Base-by-base conservation (phyloP, 2,888 invertebrate genomes). In the Tenthredo scrophulariae region DNA sequence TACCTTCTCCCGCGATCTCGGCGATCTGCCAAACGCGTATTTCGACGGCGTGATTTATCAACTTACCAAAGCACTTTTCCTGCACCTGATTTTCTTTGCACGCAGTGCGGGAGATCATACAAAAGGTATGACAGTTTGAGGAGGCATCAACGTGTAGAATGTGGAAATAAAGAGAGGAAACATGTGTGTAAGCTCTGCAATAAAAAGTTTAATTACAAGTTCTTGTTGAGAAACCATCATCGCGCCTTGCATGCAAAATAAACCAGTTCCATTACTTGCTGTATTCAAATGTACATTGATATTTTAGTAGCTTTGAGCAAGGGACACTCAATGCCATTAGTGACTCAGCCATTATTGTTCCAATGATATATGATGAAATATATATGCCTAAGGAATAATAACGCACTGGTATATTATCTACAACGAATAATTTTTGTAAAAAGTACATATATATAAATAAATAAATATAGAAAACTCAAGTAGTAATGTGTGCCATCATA, bases 71-170 rank as follows among this genome's bases (percentile, higher is more conserved):
- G 13, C 50, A 18, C 46, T 29, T 40, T 33, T 18, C 29, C 75
- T 0, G 3, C 9, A 1, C 18, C 75, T 37, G 82, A 83, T 29
- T 83, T 83, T 83, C n/a, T 67, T 26, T 94, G 94, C 87, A 89
- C 90, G 1, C 92, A 91, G 74, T 94, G 94, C 85, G 93, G 93
- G 13, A 93, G 93, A 75, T 91, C 91, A 0, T 94, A 94, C 89
- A 92, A 93, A 75, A 92, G 92, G 89, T 92, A 93, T 88, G 91
- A 92, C 83, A 94, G 93, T 86, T 88, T 94, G 10, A 89, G 89
- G 13, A 90, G 93, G 33, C 94, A 94, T 86, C 91, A 93, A 80
- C 89, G 91, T 18, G 88, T 92, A 62, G 94, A 94, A 86, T 94
- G 94, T 86, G 93, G 93, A 10, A 91, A 92, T 46, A 92, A 92